Conservation (phyloP, 2,113 vertebrate genomes). For the Amphiprion percula region DNA sequence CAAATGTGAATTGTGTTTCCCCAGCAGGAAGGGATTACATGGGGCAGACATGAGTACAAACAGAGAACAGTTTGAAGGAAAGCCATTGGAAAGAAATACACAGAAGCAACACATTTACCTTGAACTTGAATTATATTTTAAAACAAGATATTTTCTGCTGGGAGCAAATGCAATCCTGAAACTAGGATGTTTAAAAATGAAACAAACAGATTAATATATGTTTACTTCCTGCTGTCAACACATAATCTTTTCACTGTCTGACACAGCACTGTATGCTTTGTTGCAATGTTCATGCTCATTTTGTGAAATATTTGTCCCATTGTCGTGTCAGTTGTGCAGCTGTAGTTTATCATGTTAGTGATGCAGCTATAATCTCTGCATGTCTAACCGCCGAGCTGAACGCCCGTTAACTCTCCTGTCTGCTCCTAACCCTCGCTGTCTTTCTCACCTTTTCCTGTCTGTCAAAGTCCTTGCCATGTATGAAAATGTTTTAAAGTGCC, state of each 20-base stretch:
- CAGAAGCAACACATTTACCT: neutral
- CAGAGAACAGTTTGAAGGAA: neutral
- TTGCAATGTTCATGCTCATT: neutral
- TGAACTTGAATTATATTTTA: neutral
- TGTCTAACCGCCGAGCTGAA: conserved; percentile 49
- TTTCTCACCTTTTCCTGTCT: conserved; percentile 89
- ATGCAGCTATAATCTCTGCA: conserved; percentile 31
- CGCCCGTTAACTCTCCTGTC: conserved; percentile 66
- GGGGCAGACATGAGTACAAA: neutral
- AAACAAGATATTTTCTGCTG: no score
- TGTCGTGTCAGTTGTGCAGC: neutral
- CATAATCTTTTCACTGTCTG: neutral
- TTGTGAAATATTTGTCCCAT: neutral
- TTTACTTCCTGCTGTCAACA: conserved; percentile 13
- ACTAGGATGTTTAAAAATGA: neutral
- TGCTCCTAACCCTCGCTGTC: conserved; percentile 84
- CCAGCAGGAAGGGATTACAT: conserved; percentile 4
- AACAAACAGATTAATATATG: neutral
- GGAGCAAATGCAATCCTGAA: neutral
- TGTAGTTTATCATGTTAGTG: neutral
- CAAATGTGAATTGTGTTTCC: conserved; percentile 35
- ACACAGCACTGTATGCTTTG: neutral
- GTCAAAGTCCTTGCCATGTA: conserved; percentile 99
- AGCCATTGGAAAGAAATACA: neutral
- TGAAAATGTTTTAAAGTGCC: conserved; percentile 99